phyloP scores from a whole-genome alignment of 2,888 invertebrate genomes.

The Polydrusus pterygomalis region DNA sequence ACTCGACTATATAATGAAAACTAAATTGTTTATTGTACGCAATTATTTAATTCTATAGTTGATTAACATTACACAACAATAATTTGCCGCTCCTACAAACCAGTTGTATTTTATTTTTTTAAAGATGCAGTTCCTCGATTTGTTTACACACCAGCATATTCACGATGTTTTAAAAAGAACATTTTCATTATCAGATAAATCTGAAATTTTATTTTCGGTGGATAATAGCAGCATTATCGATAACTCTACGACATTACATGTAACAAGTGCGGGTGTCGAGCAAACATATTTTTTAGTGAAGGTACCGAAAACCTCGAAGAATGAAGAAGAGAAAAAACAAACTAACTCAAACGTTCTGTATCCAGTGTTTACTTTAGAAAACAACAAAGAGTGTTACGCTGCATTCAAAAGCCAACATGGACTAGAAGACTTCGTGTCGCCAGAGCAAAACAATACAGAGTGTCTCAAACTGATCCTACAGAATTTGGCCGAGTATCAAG shows the following conservation, averaged over 20 bases:
- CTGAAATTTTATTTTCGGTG: not conserved
- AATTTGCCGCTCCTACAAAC: too few species aligned
- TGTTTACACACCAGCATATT: constrained; percentile 3
- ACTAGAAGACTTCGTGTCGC: not conserved
- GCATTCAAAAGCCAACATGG: constrained; percentile 9
- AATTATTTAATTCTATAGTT: too few species aligned
- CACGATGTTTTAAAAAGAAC: constrained; percentile 10
- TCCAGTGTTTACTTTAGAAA: constrained; percentile 14
- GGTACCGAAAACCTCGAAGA: not conserved
- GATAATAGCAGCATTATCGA: not conserved
- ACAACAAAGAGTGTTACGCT: constrained; percentile 2
- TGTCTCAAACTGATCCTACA: constrained; percentile 2
- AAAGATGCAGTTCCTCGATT: not conserved
- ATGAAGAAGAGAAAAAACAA: not conserved
- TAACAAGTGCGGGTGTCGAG: not conserved
- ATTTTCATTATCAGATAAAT: not conserved
- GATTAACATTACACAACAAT: too few species aligned
- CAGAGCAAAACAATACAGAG: not conserved
- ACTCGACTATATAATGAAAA: too few species aligned
- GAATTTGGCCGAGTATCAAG: constrained; percentile 6
- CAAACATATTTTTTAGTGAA: constrained; percentile 13
- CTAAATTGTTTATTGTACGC: too few species aligned
- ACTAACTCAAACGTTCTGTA: not conserved
- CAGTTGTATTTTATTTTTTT: not conserved
- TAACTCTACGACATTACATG: not conserved